Evolutionary conservation across 1,140 invertebrate genomes (phyloP).

Genomic region (Eurosta solidaginis): DNA sequence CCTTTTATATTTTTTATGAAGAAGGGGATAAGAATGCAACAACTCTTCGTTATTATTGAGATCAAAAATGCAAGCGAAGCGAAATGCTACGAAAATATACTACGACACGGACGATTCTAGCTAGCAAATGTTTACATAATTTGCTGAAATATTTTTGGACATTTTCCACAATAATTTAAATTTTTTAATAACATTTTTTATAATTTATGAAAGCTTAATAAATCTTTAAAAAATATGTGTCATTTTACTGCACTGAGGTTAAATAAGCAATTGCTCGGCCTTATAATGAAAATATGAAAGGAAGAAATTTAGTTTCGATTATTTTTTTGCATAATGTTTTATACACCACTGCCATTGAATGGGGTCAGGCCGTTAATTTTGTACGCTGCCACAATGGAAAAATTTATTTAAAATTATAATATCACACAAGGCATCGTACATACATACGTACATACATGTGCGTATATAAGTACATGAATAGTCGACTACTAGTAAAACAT

Average conservation of each 20-base stretch:
- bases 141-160: too few species aligned
- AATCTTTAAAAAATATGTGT: constrained; percentile 5
- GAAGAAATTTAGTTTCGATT: neutral
- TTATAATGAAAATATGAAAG: neutral
- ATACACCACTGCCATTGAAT: neutral
- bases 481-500: too few species aligned
- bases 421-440: neutral
- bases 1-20: too few species aligned
- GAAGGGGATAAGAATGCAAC: too few species aligned
- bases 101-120: too few species aligned
- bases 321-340: neutral
- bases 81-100: too few species aligned
- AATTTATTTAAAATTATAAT: constrained; percentile 21
- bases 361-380: constrained; percentile 25
- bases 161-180: too few species aligned
- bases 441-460: neutral
- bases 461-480: too few species aligned
- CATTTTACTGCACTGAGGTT: neutral
- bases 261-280: neutral
- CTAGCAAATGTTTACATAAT: too few species aligned
- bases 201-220: neutral
- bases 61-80: too few species aligned
- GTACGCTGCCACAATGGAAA: constrained; percentile 5
- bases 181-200: neutral
- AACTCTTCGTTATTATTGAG: too few species aligned